Evolutionary conservation across 2,113 vertebrate species (phyloP), one percentile per base, ranked within the genome.

Genomic region (Myotis brandtii): DNA sequence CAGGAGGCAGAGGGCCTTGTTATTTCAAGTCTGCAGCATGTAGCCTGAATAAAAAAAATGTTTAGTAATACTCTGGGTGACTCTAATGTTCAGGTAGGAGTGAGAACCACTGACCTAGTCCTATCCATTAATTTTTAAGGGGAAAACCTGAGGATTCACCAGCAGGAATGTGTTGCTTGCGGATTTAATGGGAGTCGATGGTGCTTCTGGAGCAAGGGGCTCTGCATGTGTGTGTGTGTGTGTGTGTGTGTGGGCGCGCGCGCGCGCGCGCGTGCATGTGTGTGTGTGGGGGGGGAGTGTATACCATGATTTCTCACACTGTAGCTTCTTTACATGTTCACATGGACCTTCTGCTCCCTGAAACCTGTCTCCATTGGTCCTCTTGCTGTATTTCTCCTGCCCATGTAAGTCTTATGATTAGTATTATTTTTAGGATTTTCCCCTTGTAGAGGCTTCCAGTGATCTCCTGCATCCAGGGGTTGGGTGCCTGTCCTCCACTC

Each of bases 11-110:
- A 34, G 13, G 3, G 11, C 56, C 18, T 7, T 43, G 59, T 25
- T 21, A 43, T 62, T 88, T 59, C 69, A 12, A 69, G 11, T 18
- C 17, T 14, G 30, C 8, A n/a, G 23, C 34, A 10, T 6, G 40
- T 5, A 2, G 21, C n/a, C 32, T 73, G 27, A 27, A 32, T 9
- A 59, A 43, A 21, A 21, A 77, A 2, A 6, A 27, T 9, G 48
- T 56, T 32, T 5, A 10, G 1, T 3, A 2, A 9, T 4, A 40
- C 37, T 30, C 32, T 9, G 0, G 8, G 12, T 16, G 30, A 90
- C 11, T 17, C 48, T 16, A 4, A 14, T 40, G 3, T 20, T 54
- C 40, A 54, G 10, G 4, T 2, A 75, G 17, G 23, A 27, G 16
- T n/a, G 43, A 86, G 79, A 67, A 34, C 5, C 43, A 18, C 4